Evolutionary conservation across 2,888 invertebrate species (phyloP), one percentile per base, ranked within the genome.

Genomic region (Listrodromus nycthemerus): DNA sequence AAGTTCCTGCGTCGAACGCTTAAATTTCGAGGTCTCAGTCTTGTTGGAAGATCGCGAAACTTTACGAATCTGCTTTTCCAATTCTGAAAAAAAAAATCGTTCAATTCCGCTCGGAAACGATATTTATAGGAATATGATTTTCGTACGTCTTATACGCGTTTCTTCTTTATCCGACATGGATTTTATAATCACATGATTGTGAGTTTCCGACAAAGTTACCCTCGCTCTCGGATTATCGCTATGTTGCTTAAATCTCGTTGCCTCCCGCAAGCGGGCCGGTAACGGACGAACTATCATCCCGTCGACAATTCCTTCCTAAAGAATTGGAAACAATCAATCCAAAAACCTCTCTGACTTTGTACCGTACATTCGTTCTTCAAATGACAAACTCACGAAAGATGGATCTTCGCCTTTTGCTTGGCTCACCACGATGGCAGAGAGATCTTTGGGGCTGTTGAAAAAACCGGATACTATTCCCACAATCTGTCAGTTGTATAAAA

Each of bases 131-230:
- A 27, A 24, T 10, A 67, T 16, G 10, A 30, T 50, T 21, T 13
- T 55, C n/a, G 0, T 30, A 61, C 33, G 48, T 50, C 48, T 16
- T 69, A 24, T 16, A 21, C 21, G 19, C 8, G 16, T 16, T 48
- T 69, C 45, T 27, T 65, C 52, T 10, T 48, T 70, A 1, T 19
- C 21, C 3, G 27, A 6, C 27, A 33, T 19, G n/a, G 67, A 48
- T 30, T 67, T 67, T 16, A 67, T 27, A n/a, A 67, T 30, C n/a
- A 67, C 67, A 27, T 67, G 67, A 6, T 24, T 16, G 16, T 16
- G 24, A 24, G 24, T 24, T 13, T 66, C 24, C 21, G 8, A 5
- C 24, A 45, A 16, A 2, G 48, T 30, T 67, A 7, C 27, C 7
- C 24, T 8, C 27, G 48, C 0, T 1, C 13, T 16, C 16, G 27